These are phyloP conservation scores for Andrena marginata DNA, from an alignment of 2,888 invertebrate genomes.

Conservation along the genomic window DNA sequence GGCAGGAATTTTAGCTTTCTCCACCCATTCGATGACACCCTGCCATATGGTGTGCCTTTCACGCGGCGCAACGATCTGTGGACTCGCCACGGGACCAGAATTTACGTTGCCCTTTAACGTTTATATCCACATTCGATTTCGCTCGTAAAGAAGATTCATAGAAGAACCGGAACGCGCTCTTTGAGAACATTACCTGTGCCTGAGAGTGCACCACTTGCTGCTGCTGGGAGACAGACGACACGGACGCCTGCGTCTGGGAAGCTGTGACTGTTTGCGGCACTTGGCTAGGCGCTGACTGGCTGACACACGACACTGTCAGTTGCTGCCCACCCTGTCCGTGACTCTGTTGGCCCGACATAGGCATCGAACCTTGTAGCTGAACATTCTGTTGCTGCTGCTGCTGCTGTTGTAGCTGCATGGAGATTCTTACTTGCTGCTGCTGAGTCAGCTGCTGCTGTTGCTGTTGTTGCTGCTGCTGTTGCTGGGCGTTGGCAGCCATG, in stretches of 20 bases:
- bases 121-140: neutral
- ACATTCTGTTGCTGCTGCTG: constrained; percentile 79
- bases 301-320: constrained; percentile 79
- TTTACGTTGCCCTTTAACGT: constrained; percentile 75
- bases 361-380: constrained; percentile 79
- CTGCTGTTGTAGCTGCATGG: constrained; percentile 79
- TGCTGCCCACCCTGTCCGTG: constrained; percentile 78
- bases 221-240: constrained; percentile 76
- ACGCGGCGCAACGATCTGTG: constrained; percentile 84
- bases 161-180: neutral
- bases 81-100: constrained; percentile 76
- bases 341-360: constrained; percentile 81
- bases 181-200: constrained; percentile 71
- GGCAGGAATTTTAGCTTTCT: constrained; percentile 92
- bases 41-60: constrained; percentile 90
- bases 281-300: constrained; percentile 80
- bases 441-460: constrained; percentile 78
- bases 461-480: constrained; percentile 79
- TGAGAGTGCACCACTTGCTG: constrained; percentile 77
- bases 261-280: constrained; percentile 82
- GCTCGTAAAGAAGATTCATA: neutral
- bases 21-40: constrained; percentile 96
- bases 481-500: constrained; percentile 82
- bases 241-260: constrained; percentile 77
- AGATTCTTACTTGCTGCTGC: constrained; percentile 77